These are phyloP conservation scores for Argynnis bischoffii DNA, from an alignment of 2,888 invertebrate species.

Conservation along the genomic window DNA sequence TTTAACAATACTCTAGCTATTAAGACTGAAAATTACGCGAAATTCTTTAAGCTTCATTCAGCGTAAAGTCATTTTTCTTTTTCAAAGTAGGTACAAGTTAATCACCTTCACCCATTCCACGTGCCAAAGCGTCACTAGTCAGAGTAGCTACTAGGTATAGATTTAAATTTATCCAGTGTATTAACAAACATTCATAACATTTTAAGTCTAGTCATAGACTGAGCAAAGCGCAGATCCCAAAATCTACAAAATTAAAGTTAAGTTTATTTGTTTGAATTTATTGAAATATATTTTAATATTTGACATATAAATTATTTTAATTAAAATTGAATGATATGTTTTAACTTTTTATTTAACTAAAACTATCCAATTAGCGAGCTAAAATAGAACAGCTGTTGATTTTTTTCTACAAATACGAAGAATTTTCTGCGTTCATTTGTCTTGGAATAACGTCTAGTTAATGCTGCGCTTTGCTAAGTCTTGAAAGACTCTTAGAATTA, in stretches of 20 bases:
- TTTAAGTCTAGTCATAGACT: constrained; percentile 2
- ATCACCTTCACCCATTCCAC: constrained; percentile 68
- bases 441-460: background rate
- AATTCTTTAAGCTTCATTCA: constrained; percentile 51
- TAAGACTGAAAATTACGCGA: constrained; percentile 76
- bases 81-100: constrained; percentile 48
- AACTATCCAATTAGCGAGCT: too few relatives aligned
- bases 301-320: too few relatives aligned
- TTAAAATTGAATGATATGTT: too few relatives aligned
- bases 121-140: constrained; percentile 74
- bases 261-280: too few relatives aligned
- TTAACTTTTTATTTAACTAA: too few relatives aligned
- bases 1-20: constrained; percentile 74
- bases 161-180: constrained; percentile 46
- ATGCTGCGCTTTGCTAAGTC: constrained; percentile 1
- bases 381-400: too few relatives aligned
- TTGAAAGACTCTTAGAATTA: constrained; percentile 16
- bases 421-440: background rate
- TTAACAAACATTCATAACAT: constrained; percentile 1
- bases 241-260: background rate
- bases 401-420: too few relatives aligned
- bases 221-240: background rate
- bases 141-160: constrained; percentile 56
- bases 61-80: constrained; percentile 41
- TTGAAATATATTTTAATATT: too few relatives aligned